Evolutionary conservation across 2,797 vertebrate species (phyloP).

Genomic region (Trachurus trachurus): DNA sequence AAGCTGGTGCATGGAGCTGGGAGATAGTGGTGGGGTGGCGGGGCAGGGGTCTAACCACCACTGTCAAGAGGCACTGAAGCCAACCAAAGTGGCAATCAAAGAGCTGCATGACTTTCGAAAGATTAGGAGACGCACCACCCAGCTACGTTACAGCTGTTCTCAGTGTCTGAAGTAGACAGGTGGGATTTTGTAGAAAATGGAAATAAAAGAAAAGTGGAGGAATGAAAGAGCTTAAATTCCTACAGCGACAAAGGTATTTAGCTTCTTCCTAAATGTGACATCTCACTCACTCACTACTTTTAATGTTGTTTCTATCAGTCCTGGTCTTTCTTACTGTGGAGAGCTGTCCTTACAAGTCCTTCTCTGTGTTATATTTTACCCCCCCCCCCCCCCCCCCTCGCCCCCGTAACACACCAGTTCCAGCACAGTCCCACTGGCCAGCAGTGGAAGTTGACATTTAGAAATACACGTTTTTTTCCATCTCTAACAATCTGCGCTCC

Average conservation of each 20-base stretch:
- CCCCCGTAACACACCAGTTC: slow-evolving; percentile 45
- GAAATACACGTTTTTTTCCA: slow-evolving; percentile 53
- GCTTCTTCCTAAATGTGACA: slow-evolving; percentile 29
- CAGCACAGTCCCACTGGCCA: slow-evolving; percentile 38
- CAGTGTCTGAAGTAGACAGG: slow-evolving; percentile 37
- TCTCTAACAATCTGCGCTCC: slow-evolving; percentile 46
- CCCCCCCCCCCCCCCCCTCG: neutral
- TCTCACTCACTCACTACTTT: slow-evolving; percentile 10
- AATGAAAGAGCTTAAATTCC: slow-evolving; percentile 33
- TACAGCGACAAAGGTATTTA: slow-evolving; percentile 19
- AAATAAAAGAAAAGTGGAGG: slow-evolving; percentile 17
- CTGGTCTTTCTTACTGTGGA: slow-evolving; percentile 34
- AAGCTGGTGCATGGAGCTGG: slow-evolving; percentile 76
- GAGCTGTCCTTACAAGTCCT: slow-evolving; percentile 29
- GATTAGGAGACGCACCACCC: slow-evolving; percentile 21
- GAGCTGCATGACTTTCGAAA: slow-evolving; percentile 48
- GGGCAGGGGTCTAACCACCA: slow-evolving; percentile 47
- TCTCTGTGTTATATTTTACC: slow-evolving; percentile 53
- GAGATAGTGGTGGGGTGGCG: slow-evolving; percentile 60
- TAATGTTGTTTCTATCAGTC: slow-evolving; percentile 18
- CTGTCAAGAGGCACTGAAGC: slow-evolving; percentile 52
- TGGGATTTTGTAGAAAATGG: neutral
- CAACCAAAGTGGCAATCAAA: slow-evolving; percentile 60
- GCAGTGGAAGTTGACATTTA: slow-evolving; percentile 79
- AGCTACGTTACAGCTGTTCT: slow-evolving; percentile 26